Conservation (phyloP, 2,888 invertebrate genomes). For the Drosophila greeni region DNA sequence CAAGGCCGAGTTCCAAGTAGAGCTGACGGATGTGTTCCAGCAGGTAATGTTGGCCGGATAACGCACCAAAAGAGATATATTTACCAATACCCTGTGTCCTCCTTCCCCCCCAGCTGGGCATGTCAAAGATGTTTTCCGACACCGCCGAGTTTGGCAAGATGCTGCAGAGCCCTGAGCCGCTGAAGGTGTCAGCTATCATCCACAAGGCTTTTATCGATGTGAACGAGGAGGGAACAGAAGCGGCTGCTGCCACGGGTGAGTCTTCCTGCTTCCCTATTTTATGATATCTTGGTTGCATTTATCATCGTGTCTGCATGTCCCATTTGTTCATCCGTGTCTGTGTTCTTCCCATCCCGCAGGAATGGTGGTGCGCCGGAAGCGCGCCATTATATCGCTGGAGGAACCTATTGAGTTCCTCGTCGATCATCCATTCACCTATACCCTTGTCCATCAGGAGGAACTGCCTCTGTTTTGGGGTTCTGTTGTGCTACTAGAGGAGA, state of each 20-base stretch:
- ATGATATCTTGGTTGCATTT: neutral
- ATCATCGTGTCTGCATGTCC: slow-evolving; percentile 18
- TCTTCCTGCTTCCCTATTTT: neutral
- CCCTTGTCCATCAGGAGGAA: slow-evolving; percentile 48
- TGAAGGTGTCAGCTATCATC: slow-evolving; percentile 84
- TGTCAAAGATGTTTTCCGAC: slow-evolving; percentile 82
- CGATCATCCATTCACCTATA: slow-evolving; percentile 75
- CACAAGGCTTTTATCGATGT: slow-evolving; percentile 94
- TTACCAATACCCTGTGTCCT: neutral
- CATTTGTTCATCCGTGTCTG: slow-evolving; percentile 34
- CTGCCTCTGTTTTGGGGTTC: slow-evolving; percentile 62
- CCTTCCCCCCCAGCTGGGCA: slow-evolving; percentile 82
- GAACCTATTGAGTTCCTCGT: slow-evolving; percentile 62
- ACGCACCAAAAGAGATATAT: too few relatives aligned
- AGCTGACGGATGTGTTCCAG: slow-evolving; percentile 81
- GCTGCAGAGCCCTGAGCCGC: slow-evolving; percentile 78
- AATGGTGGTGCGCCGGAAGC: slow-evolving; percentile 79
- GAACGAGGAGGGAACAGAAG: slow-evolving; percentile 92
- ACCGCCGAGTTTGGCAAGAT: slow-evolving; percentile 83
- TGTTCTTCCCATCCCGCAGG: slow-evolving; percentile 48
- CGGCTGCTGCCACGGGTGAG: slow-evolving; percentile 86
- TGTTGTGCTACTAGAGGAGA: slow-evolving; percentile 43
- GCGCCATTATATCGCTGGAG: slow-evolving; percentile 41
- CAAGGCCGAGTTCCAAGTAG: slow-evolving; percentile 87
- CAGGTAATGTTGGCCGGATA: slow-evolving; percentile 78